These are phyloP conservation scores for Spinibarbus caldwelli DNA, from an alignment of 2,797 vertebrate genomes.

Conservation along the genomic window DNA sequence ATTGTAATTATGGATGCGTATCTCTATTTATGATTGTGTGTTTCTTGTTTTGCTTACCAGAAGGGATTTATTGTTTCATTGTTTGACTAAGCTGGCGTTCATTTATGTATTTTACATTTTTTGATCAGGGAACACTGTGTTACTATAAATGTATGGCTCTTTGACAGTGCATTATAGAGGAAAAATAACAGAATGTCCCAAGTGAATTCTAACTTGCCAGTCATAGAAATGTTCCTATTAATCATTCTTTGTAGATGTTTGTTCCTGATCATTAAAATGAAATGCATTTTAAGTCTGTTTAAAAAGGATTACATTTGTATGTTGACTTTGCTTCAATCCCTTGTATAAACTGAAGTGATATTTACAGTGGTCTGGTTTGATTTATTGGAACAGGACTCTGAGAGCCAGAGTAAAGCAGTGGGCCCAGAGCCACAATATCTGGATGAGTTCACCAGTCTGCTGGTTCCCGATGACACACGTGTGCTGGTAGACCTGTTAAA, in stretches of 20 bases:
- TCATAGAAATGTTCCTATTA: neutral
- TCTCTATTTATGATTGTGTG: neutral
- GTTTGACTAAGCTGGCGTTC: neutral
- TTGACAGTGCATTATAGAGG: neutral
- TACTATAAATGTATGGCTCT: neutral
- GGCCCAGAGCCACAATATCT: slow-evolving; percentile 94
- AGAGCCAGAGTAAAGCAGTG: slow-evolving; percentile 89
- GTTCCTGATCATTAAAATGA: neutral
- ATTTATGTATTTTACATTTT: neutral
- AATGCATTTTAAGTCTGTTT: neutral
- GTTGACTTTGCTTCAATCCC: neutral
- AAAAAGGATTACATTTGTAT: neutral
- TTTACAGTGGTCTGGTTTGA: neutral
- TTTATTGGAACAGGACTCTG: slow-evolving; percentile 84
- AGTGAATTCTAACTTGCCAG: neutral
- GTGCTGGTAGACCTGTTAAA: slow-evolving; percentile 97
- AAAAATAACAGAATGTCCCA: neutral
- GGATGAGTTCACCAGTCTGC: slow-evolving; percentile 95
- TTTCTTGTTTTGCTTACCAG: neutral
- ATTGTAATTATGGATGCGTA: neutral
- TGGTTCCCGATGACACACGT: slow-evolving; percentile 93
- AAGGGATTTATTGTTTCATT: too few species aligned
- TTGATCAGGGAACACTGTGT: neutral
- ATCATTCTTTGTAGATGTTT: neutral
- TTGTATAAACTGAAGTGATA: neutral